A percentile compares a stretch with the other conserved stretches of the same genome.
Conservation (phyloP, 1,140 invertebrate genomes). For the Rhopalosiphum padi region DNA sequence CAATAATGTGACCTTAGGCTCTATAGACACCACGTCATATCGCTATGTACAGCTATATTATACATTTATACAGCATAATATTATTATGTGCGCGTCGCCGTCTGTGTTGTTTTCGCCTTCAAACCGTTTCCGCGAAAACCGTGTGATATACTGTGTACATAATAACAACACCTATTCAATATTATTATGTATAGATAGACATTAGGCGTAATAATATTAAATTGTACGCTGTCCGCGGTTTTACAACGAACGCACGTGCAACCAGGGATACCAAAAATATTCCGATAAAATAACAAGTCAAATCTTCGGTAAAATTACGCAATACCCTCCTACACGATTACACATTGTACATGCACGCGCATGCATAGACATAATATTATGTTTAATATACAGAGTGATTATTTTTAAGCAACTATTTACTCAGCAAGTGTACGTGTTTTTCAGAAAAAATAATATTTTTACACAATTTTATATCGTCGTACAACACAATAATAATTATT, state of each 20-base stretch:
- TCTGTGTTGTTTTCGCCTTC: not conserved
- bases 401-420: not conserved
- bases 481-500: too few relatives aligned
- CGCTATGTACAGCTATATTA: not conserved
- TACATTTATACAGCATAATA: too few relatives aligned
- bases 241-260: not conserved
- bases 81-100: not conserved
- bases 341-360: too few relatives aligned
- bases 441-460: not conserved
- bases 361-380: not conserved
- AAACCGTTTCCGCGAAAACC: not conserved
- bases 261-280: constrained; percentile 14
- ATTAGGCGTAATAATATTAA: not conserved
- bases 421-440: not conserved
- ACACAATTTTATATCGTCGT: too few relatives aligned
- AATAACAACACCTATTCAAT: not conserved
- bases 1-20: not conserved
- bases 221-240: not conserved
- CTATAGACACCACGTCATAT: not conserved
- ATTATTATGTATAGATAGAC: not conserved
- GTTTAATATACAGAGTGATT: not conserved
- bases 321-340: not conserved
- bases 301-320: not conserved
- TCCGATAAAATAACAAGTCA: not conserved
- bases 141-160: not conserved